Conservation (phyloP, 1,140 invertebrate species). For the Cecropterus lyciades region DNA sequence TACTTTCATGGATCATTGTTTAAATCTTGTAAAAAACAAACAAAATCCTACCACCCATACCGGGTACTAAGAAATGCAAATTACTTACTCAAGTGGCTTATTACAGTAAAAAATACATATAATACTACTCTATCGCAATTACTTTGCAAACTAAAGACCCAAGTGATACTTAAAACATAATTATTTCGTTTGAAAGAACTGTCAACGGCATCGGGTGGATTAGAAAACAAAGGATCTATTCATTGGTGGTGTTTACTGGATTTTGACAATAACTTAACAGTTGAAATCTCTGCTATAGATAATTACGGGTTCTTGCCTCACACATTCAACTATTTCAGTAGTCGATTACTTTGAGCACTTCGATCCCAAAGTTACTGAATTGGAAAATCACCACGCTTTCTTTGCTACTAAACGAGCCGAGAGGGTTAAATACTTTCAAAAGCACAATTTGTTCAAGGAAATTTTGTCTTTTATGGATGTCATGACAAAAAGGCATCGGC, state of each 20-base stretch:
- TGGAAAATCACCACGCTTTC: slow-evolving; percentile 46
- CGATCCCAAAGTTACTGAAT: slow-evolving; percentile 41
- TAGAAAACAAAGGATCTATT: slow-evolving; percentile 50
- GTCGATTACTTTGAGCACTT: slow-evolving; percentile 27
- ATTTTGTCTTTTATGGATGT: neutral
- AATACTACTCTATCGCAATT: slow-evolving; percentile 24
- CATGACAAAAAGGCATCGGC: neutral
- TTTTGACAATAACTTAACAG: slow-evolving; percentile 48
- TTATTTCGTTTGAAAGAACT: slow-evolving; percentile 27
- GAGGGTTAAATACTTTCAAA: slow-evolving; percentile 11
- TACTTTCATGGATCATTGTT: neutral
- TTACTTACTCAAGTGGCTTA: slow-evolving; percentile 37
- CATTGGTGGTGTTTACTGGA: slow-evolving; percentile 43
- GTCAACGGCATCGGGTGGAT: slow-evolving; percentile 39
- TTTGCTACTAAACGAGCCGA: slow-evolving; percentile 4
- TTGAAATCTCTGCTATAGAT: slow-evolving; percentile 49
- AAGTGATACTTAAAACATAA: slow-evolving; percentile 40
- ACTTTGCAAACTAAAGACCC: neutral
- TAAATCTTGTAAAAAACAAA: neutral
- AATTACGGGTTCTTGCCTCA: slow-evolving; percentile 46
- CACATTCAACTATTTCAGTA: slow-evolving; percentile 52
- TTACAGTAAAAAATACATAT: slow-evolving; percentile 17
- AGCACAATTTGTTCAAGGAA: slow-evolving; percentile 13
- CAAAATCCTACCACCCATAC: slow-evolving; percentile 32
- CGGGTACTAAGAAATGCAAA: slow-evolving; percentile 23